These are phyloP conservation scores for Rhinolophus ferrumequinum DNA, from an alignment of 2,113 vertebrate species.

Conservation along the genomic window DNA sequence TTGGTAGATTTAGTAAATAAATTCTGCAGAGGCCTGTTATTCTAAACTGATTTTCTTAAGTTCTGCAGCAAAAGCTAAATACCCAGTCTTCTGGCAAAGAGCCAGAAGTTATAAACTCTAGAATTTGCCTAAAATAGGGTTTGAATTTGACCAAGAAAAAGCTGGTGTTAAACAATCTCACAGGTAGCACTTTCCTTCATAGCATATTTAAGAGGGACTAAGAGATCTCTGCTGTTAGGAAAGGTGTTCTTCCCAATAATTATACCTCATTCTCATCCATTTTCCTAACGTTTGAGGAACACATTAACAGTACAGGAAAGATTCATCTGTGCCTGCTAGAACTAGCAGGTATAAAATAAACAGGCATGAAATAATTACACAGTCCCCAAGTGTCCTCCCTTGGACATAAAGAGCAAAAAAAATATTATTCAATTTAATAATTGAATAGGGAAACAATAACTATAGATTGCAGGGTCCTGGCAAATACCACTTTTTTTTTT, in stretches of 20 bases:
- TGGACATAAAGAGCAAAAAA: no score
- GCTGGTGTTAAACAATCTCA: not conserved
- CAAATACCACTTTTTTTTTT: not conserved
- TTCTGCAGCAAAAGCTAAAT: not conserved
- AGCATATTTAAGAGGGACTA: not conserved
- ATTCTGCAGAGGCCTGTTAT: not conserved
- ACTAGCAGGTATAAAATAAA: not conserved
- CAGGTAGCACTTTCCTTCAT: not conserved
- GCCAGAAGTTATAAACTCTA: not conserved
- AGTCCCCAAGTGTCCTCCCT: not conserved
- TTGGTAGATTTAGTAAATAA: not conserved
- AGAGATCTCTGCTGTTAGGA: not conserved
- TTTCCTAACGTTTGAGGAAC: not conserved
- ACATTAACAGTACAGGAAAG: not conserved
- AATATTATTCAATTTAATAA: not conserved
- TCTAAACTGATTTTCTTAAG: not conserved
- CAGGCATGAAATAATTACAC: not conserved
- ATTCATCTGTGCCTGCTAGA: not conserved
- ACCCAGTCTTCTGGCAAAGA: not conserved
- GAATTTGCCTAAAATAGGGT: not conserved
- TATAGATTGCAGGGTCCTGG: not conserved
- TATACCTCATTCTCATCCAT: not conserved
- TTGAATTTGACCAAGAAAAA: not conserved
- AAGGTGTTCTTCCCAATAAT: not conserved
- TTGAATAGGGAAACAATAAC: not conserved